phyloP scores from a whole-genome alignment of 1,140 invertebrate species.

The Brachionus paranguensis region DNA sequence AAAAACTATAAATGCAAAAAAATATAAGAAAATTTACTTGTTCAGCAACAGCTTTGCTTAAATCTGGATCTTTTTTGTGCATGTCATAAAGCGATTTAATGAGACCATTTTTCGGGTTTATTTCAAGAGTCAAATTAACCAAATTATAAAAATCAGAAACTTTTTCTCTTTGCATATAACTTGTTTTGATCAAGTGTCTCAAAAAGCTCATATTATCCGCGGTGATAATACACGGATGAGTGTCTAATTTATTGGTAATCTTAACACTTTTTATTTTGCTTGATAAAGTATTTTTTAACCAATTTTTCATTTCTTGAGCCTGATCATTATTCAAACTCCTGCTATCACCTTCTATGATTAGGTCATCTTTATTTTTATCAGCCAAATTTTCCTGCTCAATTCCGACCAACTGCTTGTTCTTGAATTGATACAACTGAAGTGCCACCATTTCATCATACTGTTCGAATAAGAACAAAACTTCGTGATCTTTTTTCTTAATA shows the following conservation, averaged over 20 bases:
- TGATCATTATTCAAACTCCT: slow-evolving; percentile 67
- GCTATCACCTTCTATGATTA: slow-evolving; percentile 51
- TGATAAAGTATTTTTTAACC: slow-evolving; percentile 61
- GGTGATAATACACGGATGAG: slow-evolving; percentile 85
- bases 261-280: slow-evolving; percentile 40
- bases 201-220: slow-evolving; percentile 92
- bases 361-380: slow-evolving; percentile 40
- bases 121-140: slow-evolving; percentile 81
- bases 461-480: slow-evolving; percentile 91
- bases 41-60: slow-evolving; percentile 75
- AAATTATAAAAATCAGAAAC: slow-evolving; percentile 62
- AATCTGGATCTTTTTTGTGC: slow-evolving; percentile 66
- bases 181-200: slow-evolving; percentile 83
- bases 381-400: slow-evolving; percentile 85
- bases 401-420: slow-evolving; percentile 70
- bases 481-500: slow-evolving; percentile 70
- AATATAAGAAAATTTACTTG: slow-evolving; percentile 57
- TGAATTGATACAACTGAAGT: slow-evolving; percentile 78
- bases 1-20: slow-evolving; percentile 51
- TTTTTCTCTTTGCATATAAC: slow-evolving; percentile 73
- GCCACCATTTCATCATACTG: slow-evolving; percentile 89
- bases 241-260: slow-evolving; percentile 73
- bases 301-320: slow-evolving; percentile 69
- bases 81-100: slow-evolving; percentile 79
- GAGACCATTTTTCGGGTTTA: slow-evolving; percentile 85